Evolutionary conservation across 2,888 invertebrate species (phyloP), one percentile per base, ranked within the genome.

Genomic region (Pherbina coryleti): DNA sequence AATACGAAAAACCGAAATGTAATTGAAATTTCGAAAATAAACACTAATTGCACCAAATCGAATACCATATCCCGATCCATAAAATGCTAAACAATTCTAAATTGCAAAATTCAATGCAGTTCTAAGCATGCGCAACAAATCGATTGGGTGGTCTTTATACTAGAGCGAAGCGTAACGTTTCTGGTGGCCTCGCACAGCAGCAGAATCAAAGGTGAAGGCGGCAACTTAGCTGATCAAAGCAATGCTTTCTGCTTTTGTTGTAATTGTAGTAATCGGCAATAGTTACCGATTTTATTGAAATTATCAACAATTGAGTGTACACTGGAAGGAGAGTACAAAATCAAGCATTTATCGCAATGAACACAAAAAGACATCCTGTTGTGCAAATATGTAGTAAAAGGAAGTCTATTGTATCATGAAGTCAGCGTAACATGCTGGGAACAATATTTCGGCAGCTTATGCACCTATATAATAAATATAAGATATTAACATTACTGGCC

Each of bases 111-210:
- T 69, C 49, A 25, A 28, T 51, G 19, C 25, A 22, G 55, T 55
- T 60, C 3, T 25, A 51, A n/a, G 49, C 73, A 55, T 57, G 72
- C 62, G 71, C 25, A 25, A 34, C 69, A 71, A 75, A 67, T 80
- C 60, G 51, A 31, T 66, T 78, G 77, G 78, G 80, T 80, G 80
- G 80, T 80, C 80, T 51, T 62, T 25, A 5, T n/a, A 44, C 22
- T 14, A 73, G 44, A 22, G n/a, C n/a, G 44, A 60, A 14, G 73
- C 62, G 44, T 60, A 60, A 57, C 44, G 37, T 69, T 2, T 25
- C 9, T n/a, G 28, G 44, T 70, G 71, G 9, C 19, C 34, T 25
- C 19, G 55, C 31, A 22, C 31, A 31, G 44, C 44, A 44, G 37
- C 31, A 14, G 0, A 62, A 62, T 51, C 28, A 73, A 28, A 34